Percentiles rank a stretch among this genome's conserved stretches.
Evolutionary conservation across 2,797 vertebrate genomes (phyloP).

Genomic region (Chiloscyllium punctatum): DNA sequence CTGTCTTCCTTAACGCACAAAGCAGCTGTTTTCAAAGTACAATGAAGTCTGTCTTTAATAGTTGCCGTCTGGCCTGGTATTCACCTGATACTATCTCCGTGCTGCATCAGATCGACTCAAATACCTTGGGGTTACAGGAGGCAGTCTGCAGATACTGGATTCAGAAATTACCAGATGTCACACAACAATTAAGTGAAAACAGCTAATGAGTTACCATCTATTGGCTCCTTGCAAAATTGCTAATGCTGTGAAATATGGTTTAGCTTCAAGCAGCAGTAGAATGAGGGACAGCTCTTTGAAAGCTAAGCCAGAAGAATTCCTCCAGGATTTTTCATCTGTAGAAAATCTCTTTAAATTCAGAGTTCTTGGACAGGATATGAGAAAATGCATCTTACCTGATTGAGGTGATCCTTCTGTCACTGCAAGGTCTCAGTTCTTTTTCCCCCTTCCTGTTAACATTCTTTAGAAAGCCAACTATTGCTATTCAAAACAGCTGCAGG

Average conservation of each 20-base stretch:
- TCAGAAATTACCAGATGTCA: conserved; percentile 8
- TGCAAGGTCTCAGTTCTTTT: neutral
- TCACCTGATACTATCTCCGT: conserved; percentile 18
- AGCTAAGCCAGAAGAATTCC: neutral
- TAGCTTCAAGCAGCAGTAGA: neutral
- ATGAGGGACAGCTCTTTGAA: neutral
- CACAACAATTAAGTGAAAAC: conserved; percentile 11
- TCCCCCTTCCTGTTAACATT: neutral
- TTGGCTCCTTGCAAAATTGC: neutral
- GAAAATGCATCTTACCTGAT: neutral
- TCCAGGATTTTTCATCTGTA: neutral
- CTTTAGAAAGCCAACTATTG: neutral
- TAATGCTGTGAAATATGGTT: neutral
- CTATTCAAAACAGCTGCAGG: neutral
- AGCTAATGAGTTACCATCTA: neutral
- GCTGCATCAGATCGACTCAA: neutral
- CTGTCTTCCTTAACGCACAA: conserved; percentile 4
- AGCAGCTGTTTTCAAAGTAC: conserved; percentile 28
- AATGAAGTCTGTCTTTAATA: conserved; percentile 22
- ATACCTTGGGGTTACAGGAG: neutral
- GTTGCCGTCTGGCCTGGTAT: conserved; percentile 27
- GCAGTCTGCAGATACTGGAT: neutral
- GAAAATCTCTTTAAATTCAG: neutral
- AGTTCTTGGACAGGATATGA: neutral
- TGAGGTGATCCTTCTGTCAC: neutral